These are phyloP conservation scores for Oncorhynchus masou DNA, from an alignment of 2,113 vertebrate genomes.

Conservation along the genomic window DNA sequence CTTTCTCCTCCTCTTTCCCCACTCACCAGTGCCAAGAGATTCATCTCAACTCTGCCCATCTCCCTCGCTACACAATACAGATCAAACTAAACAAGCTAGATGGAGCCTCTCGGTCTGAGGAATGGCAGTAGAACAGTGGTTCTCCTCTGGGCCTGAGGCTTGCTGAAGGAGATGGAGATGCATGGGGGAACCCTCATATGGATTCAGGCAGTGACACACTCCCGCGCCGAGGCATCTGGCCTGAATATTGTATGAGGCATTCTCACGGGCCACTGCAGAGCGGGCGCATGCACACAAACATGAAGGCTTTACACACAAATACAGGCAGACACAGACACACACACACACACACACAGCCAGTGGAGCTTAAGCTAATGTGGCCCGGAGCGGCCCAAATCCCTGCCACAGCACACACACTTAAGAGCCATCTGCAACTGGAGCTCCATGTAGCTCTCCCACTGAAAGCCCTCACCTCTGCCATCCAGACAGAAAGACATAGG, in stretches of 20 bases:
- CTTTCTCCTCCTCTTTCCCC: slow-evolving; percentile 18
- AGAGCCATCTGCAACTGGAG: slow-evolving; percentile 67
- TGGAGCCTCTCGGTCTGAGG: slow-evolving; percentile 4
- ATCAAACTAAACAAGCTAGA: not conserved
- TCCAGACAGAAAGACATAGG: not conserved
- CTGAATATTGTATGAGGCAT: slow-evolving; percentile 73
- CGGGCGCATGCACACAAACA: slow-evolving; percentile 20
- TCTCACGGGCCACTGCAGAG: slow-evolving; percentile 64
- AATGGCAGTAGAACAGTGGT: slow-evolving; percentile 2
- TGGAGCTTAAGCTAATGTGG: slow-evolving; percentile 71
- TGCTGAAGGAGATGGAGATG: slow-evolving; percentile 45
- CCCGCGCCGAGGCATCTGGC: slow-evolving; percentile 49
- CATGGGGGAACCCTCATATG: slow-evolving; percentile 34
- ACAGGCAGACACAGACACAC: slow-evolving; percentile 24
- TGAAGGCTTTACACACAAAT: not conserved
- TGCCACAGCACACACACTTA: slow-evolving; percentile 32
- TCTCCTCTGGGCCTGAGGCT: slow-evolving; percentile 18
- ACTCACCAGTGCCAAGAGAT: not conserved
- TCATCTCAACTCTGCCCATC: slow-evolving; percentile 15
- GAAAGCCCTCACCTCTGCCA: slow-evolving; percentile 63
- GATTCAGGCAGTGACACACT: slow-evolving; percentile 29
- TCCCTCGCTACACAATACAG: not conserved
- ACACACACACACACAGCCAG: slow-evolving; percentile 32
- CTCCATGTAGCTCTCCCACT: slow-evolving; percentile 50
- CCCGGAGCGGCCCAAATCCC: slow-evolving; percentile 61